A percentile compares a stretch with the other conserved stretches of the same genome.
Conservation (phyloP, 1,140 invertebrate genomes). For the Agrilus planipennis region DNA sequence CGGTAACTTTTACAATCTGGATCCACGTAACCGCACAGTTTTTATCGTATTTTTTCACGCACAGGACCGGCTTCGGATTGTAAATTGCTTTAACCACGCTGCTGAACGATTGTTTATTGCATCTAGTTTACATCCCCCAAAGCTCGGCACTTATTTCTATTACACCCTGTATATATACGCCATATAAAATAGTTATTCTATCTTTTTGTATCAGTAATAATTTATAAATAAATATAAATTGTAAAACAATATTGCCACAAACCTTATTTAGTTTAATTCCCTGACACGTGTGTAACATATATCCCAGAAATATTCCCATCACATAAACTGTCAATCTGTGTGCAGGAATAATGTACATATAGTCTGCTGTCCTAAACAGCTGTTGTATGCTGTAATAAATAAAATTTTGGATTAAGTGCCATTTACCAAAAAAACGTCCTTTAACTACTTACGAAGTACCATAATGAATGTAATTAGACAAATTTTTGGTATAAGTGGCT, state of each 20-base stretch:
- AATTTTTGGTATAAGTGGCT: slow-evolving; percentile 47
- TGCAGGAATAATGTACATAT: slow-evolving; percentile 56
- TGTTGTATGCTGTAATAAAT: slow-evolving; percentile 43
- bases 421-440: slow-evolving; percentile 1
- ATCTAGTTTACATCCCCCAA: no score
- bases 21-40: no score
- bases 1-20: no score
- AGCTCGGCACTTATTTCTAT: no score
- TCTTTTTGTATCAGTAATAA: neutral
- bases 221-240: neutral
- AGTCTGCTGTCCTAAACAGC: slow-evolving; percentile 56
- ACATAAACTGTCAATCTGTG: slow-evolving; percentile 59
- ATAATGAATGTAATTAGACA: slow-evolving; percentile 60
- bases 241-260: slow-evolving; percentile 7
- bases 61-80: no score
- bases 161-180: slow-evolving; percentile 1
- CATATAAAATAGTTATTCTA: neutral
- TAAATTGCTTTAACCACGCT: no score
- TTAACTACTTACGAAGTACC: slow-evolving; percentile 55
- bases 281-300: slow-evolving; percentile 40
- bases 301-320: slow-evolving; percentile 54
- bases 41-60: no score
- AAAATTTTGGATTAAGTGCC: neutral
- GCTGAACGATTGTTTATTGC: no score
- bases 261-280: slow-evolving; percentile 31